A percentile compares a stretch with the other conserved stretches of the same genome.
Conservation (phyloP, 1,140 invertebrate species). For the Augochlora pura region DNA sequence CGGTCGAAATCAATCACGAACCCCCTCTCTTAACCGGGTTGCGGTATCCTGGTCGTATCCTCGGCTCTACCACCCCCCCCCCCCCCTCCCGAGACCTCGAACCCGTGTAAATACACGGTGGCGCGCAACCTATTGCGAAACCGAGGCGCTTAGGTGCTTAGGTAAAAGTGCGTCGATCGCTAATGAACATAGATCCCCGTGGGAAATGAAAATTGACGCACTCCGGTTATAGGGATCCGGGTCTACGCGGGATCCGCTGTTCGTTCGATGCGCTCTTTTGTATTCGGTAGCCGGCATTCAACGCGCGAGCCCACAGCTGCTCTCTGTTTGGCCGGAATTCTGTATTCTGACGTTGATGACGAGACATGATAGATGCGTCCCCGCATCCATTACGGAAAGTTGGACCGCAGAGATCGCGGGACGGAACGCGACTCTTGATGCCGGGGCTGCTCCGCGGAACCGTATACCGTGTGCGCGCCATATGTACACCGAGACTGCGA, state of each 20-base stretch:
- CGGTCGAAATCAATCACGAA: no score
- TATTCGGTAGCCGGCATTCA: conserved; percentile 52
- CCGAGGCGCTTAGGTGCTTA: no score
- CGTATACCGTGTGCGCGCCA: not conserved
- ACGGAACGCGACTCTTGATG: conserved; percentile 3
- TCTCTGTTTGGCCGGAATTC: conserved; percentile 52
- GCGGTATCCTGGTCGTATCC: no score
- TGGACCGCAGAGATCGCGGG: conserved; percentile 29
- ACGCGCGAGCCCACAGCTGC: conserved; percentile 33
- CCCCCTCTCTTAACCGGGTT: no score
- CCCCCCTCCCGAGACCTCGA: no score
- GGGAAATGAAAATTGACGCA: no score
- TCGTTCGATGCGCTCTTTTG: conserved; percentile 48
- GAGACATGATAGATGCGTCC: conserved; percentile 47
- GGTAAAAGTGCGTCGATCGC: no score
- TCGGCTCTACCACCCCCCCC: no score
- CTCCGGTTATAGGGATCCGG: no score
- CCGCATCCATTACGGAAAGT: conserved; percentile 52
- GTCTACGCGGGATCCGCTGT: not conserved
- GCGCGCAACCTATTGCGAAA: no score
- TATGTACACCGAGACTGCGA: not conserved
- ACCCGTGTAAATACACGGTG: no score
- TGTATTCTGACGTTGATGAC: conserved; percentile 63
- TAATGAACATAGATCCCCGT: no score
- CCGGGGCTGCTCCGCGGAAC: not conserved